Evolutionary conservation across 1,140 invertebrate genomes (phyloP), one percentile per base, ranked within the genome.

Genomic region (Drosophila sproati): DNA sequence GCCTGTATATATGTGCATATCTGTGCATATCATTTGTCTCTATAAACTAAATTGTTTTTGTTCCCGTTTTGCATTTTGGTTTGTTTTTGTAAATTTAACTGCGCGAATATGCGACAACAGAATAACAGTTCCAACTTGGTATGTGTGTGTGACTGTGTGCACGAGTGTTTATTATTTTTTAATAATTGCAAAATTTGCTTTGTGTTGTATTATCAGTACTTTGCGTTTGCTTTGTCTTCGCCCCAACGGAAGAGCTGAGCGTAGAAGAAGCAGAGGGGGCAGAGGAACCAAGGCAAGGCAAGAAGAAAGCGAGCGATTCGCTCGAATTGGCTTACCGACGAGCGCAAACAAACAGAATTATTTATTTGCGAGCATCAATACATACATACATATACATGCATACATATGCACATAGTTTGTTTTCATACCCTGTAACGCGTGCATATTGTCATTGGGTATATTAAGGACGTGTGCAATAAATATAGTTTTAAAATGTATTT

Each of bases 141-240:
- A 8, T 39, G 28, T 54, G 12, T 50, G 41, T 68, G 48, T 71
- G 50, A 45, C 20, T 68, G 59, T 37, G 32, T 47, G 47, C 7
- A 7, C n/a, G 56, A 41, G 45, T 60, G 77, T 79, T 87, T 82
- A 79, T 87, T 87, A 77, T 77, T 80, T 83, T 60, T 88, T 77
- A 80, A 83, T 89, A 71, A 83, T 80, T 83, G 80, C 85, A 60
- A 56, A 70, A 57, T 70, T 74, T 37, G 72, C 64, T 77, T 80
- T 83, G 82, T 80, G 73, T 62, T 83, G 78, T 86, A 68, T 79
- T 88, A 88, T 88, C 83, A 85, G 80, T 77, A 77, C 56, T 88
- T 74, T 78, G 74, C 66, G 55, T 70, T 72, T 76, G 60, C 61
- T 76, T 52, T 59, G 67, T 73, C 66, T 74, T 41, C 29, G 37